Conservation (phyloP, 1,140 invertebrate genomes). For the Anoplophora glabripennis region DNA sequence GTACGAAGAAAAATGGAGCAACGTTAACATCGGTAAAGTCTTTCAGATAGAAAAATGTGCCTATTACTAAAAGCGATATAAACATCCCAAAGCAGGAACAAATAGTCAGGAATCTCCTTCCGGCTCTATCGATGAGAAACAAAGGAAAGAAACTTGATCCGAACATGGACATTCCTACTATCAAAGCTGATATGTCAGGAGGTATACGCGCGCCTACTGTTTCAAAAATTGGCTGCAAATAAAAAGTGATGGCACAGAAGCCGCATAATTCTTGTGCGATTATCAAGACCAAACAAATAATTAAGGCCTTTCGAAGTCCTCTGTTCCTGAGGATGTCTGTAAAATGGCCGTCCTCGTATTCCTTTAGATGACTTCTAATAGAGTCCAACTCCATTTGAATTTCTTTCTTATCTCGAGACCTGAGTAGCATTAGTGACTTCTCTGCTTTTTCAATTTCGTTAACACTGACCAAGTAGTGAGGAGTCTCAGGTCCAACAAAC, state of each 20-base stretch:
- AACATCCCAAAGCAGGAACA: slow-evolving; percentile 57
- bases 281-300: slow-evolving; percentile 67
- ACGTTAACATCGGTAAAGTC: slow-evolving; percentile 42
- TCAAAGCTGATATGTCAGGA: slow-evolving; percentile 62
- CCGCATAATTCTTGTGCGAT: slow-evolving; percentile 74
- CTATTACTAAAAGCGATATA: slow-evolving; percentile 53
- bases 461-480: slow-evolving; percentile 64
- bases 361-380: slow-evolving; percentile 5
- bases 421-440: slow-evolving; percentile 60
- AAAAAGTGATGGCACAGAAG: slow-evolving; percentile 79
- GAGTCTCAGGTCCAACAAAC: slow-evolving; percentile 68
- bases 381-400: slow-evolving; percentile 4
- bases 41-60: slow-evolving; percentile 61
- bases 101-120: slow-evolving; percentile 64
- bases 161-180: slow-evolving; percentile 67
- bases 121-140: slow-evolving; percentile 65
- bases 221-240: slow-evolving; percentile 69
- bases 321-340: slow-evolving; percentile 48
- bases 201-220: slow-evolving; percentile 56
- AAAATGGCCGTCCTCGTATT: slow-evolving; percentile 14
- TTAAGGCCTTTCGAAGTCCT: slow-evolving; percentile 60
- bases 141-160: slow-evolving; percentile 58
- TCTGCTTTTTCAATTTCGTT: slow-evolving; percentile 60
- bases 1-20: slow-evolving; percentile 55
- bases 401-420: slow-evolving; percentile 50